Percentiles rank a stretch among this genome's conserved stretches.
phyloP scores from a whole-genome alignment of 2,888 invertebrate species.

The Dasypogon diadema region DNA sequence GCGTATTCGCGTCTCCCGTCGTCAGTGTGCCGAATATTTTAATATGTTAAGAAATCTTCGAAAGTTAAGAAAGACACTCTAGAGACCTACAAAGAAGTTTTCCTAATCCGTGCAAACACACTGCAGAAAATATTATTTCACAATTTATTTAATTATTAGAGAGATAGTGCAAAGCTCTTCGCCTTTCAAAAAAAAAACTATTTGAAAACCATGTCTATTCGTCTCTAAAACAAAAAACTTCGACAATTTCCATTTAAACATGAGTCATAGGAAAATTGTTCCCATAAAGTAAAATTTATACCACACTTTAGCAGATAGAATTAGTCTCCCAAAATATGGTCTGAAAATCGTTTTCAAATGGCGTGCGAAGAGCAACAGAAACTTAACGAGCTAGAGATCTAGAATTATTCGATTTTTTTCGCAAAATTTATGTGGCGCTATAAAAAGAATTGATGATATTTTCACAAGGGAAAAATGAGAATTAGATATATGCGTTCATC shows the following conservation, averaged over 20 bases:
- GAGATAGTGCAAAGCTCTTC: too few relatives aligned
- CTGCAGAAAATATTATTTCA: too few relatives aligned
- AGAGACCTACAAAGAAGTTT: too few relatives aligned
- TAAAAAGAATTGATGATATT: not conserved
- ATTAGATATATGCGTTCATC: too few relatives aligned
- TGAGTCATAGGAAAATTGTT: not conserved
- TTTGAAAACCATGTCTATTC: too few relatives aligned
- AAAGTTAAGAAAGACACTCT: too few relatives aligned
- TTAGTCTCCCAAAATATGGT: not conserved
- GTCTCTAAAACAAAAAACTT: not conserved
- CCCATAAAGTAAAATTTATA: not conserved
- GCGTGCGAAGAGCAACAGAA: not conserved
- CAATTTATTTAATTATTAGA: too few relatives aligned
- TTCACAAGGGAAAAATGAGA: not conserved
- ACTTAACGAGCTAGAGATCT: not conserved
- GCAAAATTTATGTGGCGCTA: not conserved
- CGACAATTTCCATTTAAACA: not conserved
- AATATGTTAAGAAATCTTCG: too few relatives aligned
- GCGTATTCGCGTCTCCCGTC: too few relatives aligned
- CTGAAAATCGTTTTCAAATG: not conserved
- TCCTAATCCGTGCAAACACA: too few relatives aligned
- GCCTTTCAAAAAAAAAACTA: too few relatives aligned
- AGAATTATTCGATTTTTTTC: not conserved
- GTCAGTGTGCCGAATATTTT: too few relatives aligned
- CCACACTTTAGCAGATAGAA: not conserved